phyloP scores from a whole-genome alignment of 2,888 invertebrate species.

The Endomychus coccineus region DNA sequence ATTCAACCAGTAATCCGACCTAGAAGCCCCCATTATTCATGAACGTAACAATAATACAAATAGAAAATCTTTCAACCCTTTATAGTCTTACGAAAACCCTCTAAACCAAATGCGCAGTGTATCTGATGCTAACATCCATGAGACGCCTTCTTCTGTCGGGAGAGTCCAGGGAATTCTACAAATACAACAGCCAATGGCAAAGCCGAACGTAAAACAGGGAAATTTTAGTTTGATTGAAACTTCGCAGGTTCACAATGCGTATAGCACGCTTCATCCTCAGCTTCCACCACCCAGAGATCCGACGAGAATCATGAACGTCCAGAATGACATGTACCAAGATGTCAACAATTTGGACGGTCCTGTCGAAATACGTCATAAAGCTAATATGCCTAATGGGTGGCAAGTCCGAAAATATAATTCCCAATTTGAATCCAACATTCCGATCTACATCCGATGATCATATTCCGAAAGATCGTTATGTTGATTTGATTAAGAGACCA shows the following conservation, averaged over 20 bases:
- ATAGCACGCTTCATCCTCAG: constrained; percentile 50
- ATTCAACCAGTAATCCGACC: constrained; percentile 33
- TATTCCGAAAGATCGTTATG: constrained; percentile 30
- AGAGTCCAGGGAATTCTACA: constrained; percentile 30
- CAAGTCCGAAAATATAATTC: constrained; percentile 38
- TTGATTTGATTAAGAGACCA: constrained; percentile 35
- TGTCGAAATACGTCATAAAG: constrained; percentile 18
- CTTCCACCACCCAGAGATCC: constrained; percentile 76
- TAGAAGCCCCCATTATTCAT: constrained; percentile 34
- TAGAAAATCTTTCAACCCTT: constrained; percentile 18
- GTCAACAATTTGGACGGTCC: constrained; percentile 35
- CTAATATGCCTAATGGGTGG: constrained; percentile 29
- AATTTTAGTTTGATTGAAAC: constrained; percentile 34
- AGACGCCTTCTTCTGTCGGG: constrained; percentile 29
- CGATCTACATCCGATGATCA: constrained; percentile 41
- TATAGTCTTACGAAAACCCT: constrained; percentile 8
- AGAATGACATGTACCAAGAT: constrained; percentile 44
- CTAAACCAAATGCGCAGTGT: constrained; percentile 35
- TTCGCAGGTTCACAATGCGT: constrained; percentile 20
- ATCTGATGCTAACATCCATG: constrained; percentile 40
- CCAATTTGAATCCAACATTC: constrained; percentile 31
- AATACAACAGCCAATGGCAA: constrained; percentile 35
- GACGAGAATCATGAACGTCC: constrained; percentile 41
- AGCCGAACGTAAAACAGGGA: constrained; percentile 28
- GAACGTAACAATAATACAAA: constrained; percentile 32